A percentile compares a stretch with the other conserved stretches of the same genome.
Evolutionary conservation across 2,888 invertebrate species (phyloP).

Genomic region (Drosophila monieri): DNA sequence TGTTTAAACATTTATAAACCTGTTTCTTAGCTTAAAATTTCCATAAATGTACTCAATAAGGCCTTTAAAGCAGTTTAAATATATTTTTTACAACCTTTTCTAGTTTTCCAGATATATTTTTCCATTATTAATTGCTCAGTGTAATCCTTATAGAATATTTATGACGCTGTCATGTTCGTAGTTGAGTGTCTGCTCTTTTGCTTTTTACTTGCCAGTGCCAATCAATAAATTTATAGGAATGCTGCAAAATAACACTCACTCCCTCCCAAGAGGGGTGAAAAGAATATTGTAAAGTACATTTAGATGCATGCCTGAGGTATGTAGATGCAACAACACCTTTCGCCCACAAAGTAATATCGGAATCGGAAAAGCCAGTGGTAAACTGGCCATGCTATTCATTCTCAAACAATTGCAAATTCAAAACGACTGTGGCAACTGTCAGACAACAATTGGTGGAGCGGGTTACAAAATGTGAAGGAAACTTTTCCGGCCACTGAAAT

Average conservation of each 20-base stretch:
- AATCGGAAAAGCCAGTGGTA: constrained; percentile 23
- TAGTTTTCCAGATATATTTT: no score
- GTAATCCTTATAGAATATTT: constrained; percentile 16
- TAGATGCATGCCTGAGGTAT: constrained; percentile 34
- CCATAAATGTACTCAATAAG: no score
- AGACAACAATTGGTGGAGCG: constrained; percentile 27
- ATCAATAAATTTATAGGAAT: constrained; percentile 64
- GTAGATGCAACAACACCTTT: constrained; percentile 36
- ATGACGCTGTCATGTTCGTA: constrained; percentile 24
- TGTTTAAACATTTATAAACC: no score
- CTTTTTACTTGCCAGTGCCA: constrained; percentile 41
- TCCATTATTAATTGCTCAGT: not conserved
- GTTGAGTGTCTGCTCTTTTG: constrained; percentile 17
- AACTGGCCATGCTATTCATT: constrained; percentile 17
- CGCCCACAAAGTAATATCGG: constrained; percentile 9
- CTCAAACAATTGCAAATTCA: constrained; percentile 44
- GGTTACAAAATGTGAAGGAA: constrained; percentile 38
- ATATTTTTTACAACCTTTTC: no score
- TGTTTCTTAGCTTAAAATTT: no score
- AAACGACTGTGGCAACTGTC: constrained; percentile 42
- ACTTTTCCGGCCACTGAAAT: constrained; percentile 57
- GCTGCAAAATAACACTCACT: constrained; percentile 46
- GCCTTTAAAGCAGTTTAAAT: no score
- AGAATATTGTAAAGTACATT: constrained; percentile 29
- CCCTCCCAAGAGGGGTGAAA: constrained; percentile 6